These are phyloP conservation scores for Gallinago jamesoni DNA, from an alignment of 2,113 vertebrate species.

Conservation along the genomic window DNA sequence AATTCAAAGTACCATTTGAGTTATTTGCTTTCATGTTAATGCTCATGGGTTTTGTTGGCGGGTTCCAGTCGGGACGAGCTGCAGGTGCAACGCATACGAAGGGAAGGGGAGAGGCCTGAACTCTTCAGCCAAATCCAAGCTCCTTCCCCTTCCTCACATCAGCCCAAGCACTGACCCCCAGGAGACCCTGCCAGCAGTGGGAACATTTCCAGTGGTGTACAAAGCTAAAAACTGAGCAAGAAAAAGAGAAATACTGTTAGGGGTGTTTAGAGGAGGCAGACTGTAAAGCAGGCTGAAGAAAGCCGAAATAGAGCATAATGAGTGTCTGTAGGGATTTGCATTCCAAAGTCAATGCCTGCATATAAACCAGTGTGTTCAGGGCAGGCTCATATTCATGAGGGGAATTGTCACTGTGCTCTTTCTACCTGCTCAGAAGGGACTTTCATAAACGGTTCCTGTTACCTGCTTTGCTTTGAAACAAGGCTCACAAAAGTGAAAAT, in stretches of 20 bases:
- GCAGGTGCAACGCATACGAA: too few relatives aligned
- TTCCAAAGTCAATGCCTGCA: not conserved
- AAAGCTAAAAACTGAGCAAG: not conserved
- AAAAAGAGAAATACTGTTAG: not conserved
- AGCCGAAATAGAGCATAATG: not conserved
- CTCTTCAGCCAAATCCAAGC: not conserved
- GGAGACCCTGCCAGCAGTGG: not conserved
- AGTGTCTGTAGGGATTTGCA: not conserved
- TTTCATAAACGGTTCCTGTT: not conserved
- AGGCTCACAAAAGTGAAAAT: not conserved
- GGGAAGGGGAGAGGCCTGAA: rapidly evolving
- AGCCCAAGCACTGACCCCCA: not conserved
- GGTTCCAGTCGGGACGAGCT: not conserved
- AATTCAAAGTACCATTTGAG: not conserved
- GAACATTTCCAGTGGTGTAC: not conserved
- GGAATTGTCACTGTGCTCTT: not conserved
- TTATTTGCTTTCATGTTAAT: not conserved
- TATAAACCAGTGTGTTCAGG: not conserved
- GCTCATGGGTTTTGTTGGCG: not conserved
- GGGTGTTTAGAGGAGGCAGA: not conserved
- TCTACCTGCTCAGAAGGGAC: not conserved
- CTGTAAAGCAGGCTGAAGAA: not conserved
- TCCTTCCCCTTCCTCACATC: not conserved
- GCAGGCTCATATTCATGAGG: not conserved
- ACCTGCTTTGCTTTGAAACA: not conserved